These are phyloP conservation scores for Myopa tessellatipennis DNA, from an alignment of 2,888 invertebrate genomes.

Conservation along the genomic window DNA sequence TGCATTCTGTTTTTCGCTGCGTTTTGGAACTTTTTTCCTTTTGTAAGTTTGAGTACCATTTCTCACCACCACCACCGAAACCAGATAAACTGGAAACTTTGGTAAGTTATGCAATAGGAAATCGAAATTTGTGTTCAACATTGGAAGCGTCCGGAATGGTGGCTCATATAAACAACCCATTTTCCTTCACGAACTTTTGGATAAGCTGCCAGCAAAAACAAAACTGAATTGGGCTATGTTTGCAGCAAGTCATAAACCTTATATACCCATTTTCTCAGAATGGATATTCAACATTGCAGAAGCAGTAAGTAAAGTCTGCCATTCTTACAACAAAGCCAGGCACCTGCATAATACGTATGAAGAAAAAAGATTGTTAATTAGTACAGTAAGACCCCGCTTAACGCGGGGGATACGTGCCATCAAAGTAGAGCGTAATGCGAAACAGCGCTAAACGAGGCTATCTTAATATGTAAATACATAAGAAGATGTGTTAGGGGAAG, in stretches of 20 bases:
- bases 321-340: not conserved
- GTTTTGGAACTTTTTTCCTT: too few species aligned
- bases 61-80: constrained; percentile 15
- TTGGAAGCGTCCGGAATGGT: constrained; percentile 43
- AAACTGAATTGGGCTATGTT: constrained; percentile 44
- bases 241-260: not conserved
- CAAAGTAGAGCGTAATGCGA: too few species aligned
- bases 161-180: constrained; percentile 40
- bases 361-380: constrained; percentile 5
- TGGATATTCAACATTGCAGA: constrained; percentile 8
- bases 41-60: too few species aligned
- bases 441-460: too few species aligned
- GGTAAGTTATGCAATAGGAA: not conserved
- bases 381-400: too few species aligned
- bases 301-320: not conserved
- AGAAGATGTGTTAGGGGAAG: too few species aligned
- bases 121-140: constrained; percentile 23
- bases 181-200: constrained; percentile 43
- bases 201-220: constrained; percentile 42
- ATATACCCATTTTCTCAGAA: not conserved
- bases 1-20: too few species aligned
- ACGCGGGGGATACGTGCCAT: too few species aligned
- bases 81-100: constrained; percentile 6
- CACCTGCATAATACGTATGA: not conserved
- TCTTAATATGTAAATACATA: too few species aligned